Conservation (phyloP, 2,888 invertebrate genomes). For the Pachliopta kotzebuea region DNA sequence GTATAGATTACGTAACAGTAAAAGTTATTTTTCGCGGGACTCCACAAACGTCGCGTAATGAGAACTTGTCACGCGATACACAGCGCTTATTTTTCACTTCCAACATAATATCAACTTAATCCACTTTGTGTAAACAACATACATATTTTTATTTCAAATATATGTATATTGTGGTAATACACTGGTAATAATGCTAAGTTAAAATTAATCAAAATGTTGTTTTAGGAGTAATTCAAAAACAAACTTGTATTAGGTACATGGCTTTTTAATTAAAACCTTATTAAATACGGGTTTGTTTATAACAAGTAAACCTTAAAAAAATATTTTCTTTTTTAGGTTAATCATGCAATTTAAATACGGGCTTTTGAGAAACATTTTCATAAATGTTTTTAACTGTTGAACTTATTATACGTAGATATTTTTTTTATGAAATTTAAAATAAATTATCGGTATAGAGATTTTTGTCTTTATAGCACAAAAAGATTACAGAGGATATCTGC, state of each 20-base stretch:
- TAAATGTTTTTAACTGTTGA: neutral
- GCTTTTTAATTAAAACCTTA: no score
- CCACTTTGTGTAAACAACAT: slow-evolving; percentile 3
- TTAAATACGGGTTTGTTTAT: neutral
- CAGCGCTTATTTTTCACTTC: neutral
- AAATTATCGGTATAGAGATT: neutral
- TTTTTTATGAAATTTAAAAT: neutral
- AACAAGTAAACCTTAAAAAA: neutral
- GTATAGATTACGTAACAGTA: neutral
- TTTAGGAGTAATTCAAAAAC: neutral
- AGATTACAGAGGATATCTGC: neutral
- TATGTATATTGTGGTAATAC: neutral
- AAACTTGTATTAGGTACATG: neutral
- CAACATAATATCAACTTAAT: neutral
- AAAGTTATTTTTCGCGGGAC: neutral
- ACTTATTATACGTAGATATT: neutral
- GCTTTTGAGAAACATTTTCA: no score
- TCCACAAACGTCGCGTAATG: neutral
- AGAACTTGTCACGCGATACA: neutral
- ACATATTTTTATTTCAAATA: neutral
- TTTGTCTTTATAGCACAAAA: no score
- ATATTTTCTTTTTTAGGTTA: neutral
- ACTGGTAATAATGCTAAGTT: neutral
- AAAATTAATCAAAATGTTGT: neutral
- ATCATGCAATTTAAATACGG: neutral